Conservation (phyloP, 1,140 invertebrate species). For the Drosophila lowei region DNA sequence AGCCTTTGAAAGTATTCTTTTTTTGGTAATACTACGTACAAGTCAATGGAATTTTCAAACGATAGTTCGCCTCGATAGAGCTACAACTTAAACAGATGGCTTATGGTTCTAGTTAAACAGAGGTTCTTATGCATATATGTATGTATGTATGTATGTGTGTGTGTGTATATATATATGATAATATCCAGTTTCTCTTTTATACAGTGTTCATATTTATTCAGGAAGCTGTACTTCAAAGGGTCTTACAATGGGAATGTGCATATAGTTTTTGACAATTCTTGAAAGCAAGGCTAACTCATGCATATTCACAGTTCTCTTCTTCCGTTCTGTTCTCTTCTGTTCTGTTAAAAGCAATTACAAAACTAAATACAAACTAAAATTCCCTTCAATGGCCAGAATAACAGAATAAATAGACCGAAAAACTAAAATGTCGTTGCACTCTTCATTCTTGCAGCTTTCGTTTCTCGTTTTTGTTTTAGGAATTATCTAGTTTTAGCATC, state of each 20-base stretch:
- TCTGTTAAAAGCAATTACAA: constrained; percentile 34
- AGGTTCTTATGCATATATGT: constrained; percentile 30
- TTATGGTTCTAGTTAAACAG: constrained; percentile 44
- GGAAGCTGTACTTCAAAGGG: neutral
- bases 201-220: constrained; percentile 35
- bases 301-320: too few relatives aligned
- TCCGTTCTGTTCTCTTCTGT: neutral
- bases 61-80: constrained; percentile 8
- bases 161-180: constrained; percentile 12
- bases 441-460: constrained; percentile 4
- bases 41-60: constrained; percentile 6
- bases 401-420: constrained; percentile 17
- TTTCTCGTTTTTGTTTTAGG: constrained; percentile 10
- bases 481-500: constrained; percentile 47
- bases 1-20: constrained; percentile 2
- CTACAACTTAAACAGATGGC: constrained; percentile 38
- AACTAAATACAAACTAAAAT: constrained; percentile 32
- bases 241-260: too few relatives aligned
- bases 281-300: too few relatives aligned
- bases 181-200: constrained; percentile 32
- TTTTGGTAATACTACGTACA: constrained; percentile 33
- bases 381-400: constrained; percentile 31
- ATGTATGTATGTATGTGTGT: neutral
- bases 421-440: constrained; percentile 4
- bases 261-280: too few relatives aligned